Base-by-base conservation (phyloP, 1,140 invertebrate species). In the Sitobion miscanthi region DNA sequence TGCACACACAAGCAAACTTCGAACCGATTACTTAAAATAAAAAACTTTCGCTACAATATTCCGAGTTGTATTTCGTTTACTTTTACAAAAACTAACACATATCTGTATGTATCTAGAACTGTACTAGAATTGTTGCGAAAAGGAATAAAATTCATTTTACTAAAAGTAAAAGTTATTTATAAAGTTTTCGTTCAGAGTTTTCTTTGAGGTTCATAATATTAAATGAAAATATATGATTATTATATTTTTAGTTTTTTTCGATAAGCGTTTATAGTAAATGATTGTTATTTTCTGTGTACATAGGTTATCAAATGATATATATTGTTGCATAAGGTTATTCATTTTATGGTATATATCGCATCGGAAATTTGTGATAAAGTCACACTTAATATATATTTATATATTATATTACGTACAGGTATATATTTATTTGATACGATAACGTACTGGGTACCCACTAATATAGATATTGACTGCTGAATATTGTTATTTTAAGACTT, bases 61-160 rank as follows among this genome's bases (percentile, higher is more conserved):
- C 25, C 42, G 90, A 91, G 38, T 49, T 35, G 57, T 49, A 45
- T 91, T 87, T 88, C 86, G 86, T 88, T 49, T 88, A 52, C 30
- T 88, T 88, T 52, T 25, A 49, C 54, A 30, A 23, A 77, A 47
- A 69, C 90, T 8, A 69, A 77, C n/a, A 57, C 54, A 90, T 38
- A 90, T 90, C 38, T 90, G n/a, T 57, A 57, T 57, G 49, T 57
- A 90, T 90, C 49, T 35, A 52, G 9, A 42, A 90, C 23, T 90
- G 3, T 1, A 52, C 20, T 23, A 21, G 85, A 42, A 83, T 23
- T 25, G 38, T 42, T 42, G 42, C 2, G 45, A 47, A 49, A 87
- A 87, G 25, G 42, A 47, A 87, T 30, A 30, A 87, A 87, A 87
- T 87, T 47, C 85, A 47, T 87, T 87, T 87, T 49, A n/a, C 45